Evolutionary conservation across 2,888 invertebrate genomes (phyloP), one percentile per base, ranked within the genome.

Genomic region (Polyommatus icarus): DNA sequence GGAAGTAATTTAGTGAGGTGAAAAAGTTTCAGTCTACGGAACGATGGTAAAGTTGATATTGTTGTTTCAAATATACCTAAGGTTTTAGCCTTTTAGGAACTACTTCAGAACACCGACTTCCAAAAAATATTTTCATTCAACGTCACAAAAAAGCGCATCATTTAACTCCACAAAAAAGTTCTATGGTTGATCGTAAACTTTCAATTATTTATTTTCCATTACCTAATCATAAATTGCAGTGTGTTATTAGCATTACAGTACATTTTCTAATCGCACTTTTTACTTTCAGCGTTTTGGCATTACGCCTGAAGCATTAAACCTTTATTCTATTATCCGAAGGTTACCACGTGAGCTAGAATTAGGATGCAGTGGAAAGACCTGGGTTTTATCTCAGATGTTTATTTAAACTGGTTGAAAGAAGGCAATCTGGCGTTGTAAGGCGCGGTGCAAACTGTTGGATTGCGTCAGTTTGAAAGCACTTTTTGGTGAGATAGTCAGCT

Each of bases 351-450:
- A 72, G 59, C 73, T 77, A 77, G 73, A 73, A 77, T 73, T 77
- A 73, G 77, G 73, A 82, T 84, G 86, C 88, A 84, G 83, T 77
- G 72, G 87, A 89, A 90, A 90, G 91, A 89, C 89, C 92, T 91
- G 91, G 85, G 87, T 90, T 91, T 91, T 91, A 91, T 93, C 93
- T 85, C 79, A 81, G 84, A 86, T 92, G 93, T 94, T 93, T 94
- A 92, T 93, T 91, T 93, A 90, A 88, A 87, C 90, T 89, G 89
- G 85, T 87, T 89, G 92, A 93, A 93, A 93, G 93, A 93, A 93
- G 93, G 92, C 92, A 93, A 92, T 93, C 91, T 93, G 92, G 92
- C 82, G 86, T 89, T 82, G 86, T 89, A 84, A 90, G 85, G 89
- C 85, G 77, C 78, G 81, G 86, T 85, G 82, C 84, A 85, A 83